Percentiles rank a stretch among this genome's conserved stretches.
These are phyloP conservation scores for pig (Sus scrofa) DNA, from an alignment of 2,113 vertebrate genomes.

Conservation along the genomic window T2T-Sscrofa CM000814.6:17000001-17000500, in stretches of 20 bases:
- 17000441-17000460: not conserved
- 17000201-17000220: not conserved
- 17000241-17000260: not conserved
- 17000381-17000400: not conserved
- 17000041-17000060: not conserved
- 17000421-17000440: not conserved
- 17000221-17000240: not conserved
- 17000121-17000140: not conserved
- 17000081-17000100: not conserved
- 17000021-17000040: not conserved
- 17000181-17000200: not conserved
- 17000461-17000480: rapidly evolving
- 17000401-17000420: not conserved
- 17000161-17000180: not conserved
- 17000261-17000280: not conserved
- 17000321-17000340: not conserved
- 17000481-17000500: not conserved
- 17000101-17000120: not conserved
- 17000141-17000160: not conserved
- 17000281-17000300: not conserved
- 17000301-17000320: not conserved
- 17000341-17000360: not conserved
- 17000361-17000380: not conserved
- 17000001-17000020: not conserved
- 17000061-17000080: not conserved